A percentile compares a stretch with the other conserved stretches of the same genome.
These are phyloP conservation scores for Eugnorisma glareosa DNA, from an alignment of 2,888 invertebrate species.

Conservation along the genomic window DNA sequence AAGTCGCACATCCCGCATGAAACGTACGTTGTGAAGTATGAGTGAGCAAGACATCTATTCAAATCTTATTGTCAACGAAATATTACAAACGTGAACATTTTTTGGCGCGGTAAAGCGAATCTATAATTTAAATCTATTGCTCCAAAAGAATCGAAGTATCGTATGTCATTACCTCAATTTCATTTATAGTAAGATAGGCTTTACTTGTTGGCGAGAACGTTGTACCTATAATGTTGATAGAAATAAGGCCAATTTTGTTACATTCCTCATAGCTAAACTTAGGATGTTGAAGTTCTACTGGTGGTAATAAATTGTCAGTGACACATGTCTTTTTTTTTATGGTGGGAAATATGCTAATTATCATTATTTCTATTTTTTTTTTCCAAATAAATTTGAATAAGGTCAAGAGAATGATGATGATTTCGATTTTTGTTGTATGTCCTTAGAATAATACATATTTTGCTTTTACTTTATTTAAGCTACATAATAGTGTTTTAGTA, in stretches of 20 bases:
- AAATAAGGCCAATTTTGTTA: constrained; percentile 38
- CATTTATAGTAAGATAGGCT: constrained; percentile 7
- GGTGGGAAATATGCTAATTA: constrained; percentile 2
- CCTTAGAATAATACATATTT: constrained; percentile 37
- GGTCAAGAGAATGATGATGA: not conserved
- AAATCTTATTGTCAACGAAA: no score
- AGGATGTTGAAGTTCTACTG: not conserved
- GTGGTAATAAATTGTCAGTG: not conserved
- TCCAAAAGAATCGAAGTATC: not conserved
- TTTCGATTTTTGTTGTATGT: not conserved
- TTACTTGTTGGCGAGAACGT: constrained; percentile 13
- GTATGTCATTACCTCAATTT: constrained; percentile 23
- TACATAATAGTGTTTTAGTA: constrained; percentile 75
- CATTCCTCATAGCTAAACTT: constrained; percentile 40
- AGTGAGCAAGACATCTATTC: no score
- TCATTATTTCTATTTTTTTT: not conserved
- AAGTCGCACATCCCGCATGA: no score
- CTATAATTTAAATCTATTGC: not conserved
- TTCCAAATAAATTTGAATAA: not conserved
- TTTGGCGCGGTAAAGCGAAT: not conserved
- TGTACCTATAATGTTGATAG: constrained; percentile 31
- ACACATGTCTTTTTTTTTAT: constrained; percentile 25
- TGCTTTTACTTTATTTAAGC: constrained; percentile 46
- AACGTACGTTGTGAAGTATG: no score
- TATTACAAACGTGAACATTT: not conserved